These are phyloP conservation scores for Zingel zingel DNA, from an alignment of 2,113 vertebrate genomes.

Conservation along the genomic window DNA sequence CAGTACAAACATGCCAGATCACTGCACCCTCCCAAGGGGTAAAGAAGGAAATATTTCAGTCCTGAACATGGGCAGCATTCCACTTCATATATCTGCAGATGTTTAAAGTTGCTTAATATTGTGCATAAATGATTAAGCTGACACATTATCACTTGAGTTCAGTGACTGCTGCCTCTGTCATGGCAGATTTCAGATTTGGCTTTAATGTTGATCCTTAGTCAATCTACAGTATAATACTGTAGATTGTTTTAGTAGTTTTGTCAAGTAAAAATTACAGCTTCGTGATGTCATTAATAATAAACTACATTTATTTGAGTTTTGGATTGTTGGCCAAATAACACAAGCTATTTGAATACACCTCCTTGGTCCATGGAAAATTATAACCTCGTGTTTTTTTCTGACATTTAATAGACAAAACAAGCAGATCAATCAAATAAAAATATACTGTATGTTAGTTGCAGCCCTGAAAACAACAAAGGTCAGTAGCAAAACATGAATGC, in stretches of 20 bases:
- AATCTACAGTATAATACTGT: background rate
- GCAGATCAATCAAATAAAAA: background rate
- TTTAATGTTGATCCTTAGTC: background rate
- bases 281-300: too few relatives aligned
- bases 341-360: background rate
- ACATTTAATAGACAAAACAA: background rate
- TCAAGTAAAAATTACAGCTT: background rate
- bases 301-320: too few relatives aligned
- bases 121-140: background rate
- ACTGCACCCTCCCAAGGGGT: background rate
- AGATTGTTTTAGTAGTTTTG: background rate
- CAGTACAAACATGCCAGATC: background rate
- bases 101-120: background rate
- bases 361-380: background rate
- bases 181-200: background rate
- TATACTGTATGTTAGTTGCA: background rate
- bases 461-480: background rate
- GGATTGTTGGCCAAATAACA: too few relatives aligned
- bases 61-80: constrained; percentile 3
- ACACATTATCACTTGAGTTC: background rate
- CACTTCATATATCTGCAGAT: background rate
- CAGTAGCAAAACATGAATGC: background rate
- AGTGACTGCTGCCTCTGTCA: background rate
- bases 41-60: background rate
- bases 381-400: background rate